Conservation (phyloP, 1,140 invertebrate genomes). For the Drosophila pectinifera region DNA sequence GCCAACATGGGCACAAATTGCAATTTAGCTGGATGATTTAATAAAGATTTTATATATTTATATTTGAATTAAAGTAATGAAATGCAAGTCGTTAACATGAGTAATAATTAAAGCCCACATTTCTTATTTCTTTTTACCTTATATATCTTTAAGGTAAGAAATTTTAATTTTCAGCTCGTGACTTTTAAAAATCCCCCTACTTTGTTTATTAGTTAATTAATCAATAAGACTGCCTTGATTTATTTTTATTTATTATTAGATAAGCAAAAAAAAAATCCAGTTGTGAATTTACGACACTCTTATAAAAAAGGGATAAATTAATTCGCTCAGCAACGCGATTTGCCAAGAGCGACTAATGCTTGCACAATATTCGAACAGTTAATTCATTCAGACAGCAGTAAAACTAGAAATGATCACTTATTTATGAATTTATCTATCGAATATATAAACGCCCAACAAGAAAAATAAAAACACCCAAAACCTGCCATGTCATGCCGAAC, state of each 20-base stretch:
- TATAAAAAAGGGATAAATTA: not conserved
- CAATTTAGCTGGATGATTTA: not conserved
- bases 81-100: not conserved
- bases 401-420: constrained; percentile 2
- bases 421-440: not conserved
- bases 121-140: not conserved
- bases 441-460: not conserved
- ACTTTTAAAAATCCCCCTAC: too few species aligned
- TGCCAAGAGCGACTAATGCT: constrained; percentile 1
- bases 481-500: constrained; percentile 44
- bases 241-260: too few species aligned
- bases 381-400: not conserved
- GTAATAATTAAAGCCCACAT: too few species aligned
- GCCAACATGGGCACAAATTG: not conserved
- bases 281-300: not conserved
- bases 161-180: too few species aligned
- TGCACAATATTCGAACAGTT: not conserved
- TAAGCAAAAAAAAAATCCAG: not conserved
- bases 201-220: not conserved
- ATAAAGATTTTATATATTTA: not conserved
- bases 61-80: not conserved
- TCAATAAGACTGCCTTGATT: not conserved
- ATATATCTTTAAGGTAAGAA: too few species aligned
- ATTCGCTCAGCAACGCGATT: not conserved
- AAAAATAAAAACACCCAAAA: constrained; percentile 4